These are phyloP conservation scores for Drosophila asahinai DNA, from an alignment of 1,140 invertebrate genomes.

Conservation along the genomic window DNA sequence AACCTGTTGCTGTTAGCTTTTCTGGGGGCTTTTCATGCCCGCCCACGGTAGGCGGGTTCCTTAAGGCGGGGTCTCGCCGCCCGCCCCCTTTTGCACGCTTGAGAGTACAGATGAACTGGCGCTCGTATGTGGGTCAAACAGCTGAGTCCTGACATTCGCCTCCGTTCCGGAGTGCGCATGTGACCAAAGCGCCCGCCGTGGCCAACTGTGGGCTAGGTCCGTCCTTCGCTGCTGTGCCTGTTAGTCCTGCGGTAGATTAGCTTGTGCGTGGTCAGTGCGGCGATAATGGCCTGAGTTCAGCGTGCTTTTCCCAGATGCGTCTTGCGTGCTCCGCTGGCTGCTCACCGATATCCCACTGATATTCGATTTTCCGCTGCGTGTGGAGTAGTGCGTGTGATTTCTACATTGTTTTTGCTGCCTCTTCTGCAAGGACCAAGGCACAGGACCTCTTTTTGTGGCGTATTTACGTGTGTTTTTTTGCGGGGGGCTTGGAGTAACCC, in stretches of 20 bases:
- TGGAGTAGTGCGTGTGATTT: neutral
- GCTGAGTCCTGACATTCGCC: slow-evolving; percentile 46
- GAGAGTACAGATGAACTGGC: slow-evolving; percentile 65
- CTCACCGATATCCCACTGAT: too few species aligned
- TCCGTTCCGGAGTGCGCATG: slow-evolving; percentile 61
- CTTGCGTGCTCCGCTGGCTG: slow-evolving; percentile 5
- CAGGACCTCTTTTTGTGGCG: neutral
- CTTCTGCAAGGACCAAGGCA: too few species aligned
- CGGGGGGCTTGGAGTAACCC: neutral
- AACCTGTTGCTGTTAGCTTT: slow-evolving; percentile 20
- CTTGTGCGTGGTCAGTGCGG: slow-evolving; percentile 71
- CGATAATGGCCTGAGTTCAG: slow-evolving; percentile 26
- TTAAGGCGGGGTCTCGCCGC: slow-evolving; percentile 28
- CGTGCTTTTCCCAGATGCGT: slow-evolving; percentile 17
- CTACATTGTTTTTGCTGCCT: neutral
- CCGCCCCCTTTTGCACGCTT: slow-evolving; percentile 42
- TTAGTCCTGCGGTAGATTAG: slow-evolving; percentile 78
- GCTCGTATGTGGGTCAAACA: slow-evolving; percentile 75
- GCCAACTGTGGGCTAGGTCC: slow-evolving; percentile 46
- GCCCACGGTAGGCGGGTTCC: slow-evolving; percentile 1
- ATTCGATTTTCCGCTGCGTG: neutral
- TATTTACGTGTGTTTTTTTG: slow-evolving; percentile 4
- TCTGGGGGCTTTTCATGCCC: slow-evolving; percentile 23
- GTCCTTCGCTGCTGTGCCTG: slow-evolving; percentile 37
- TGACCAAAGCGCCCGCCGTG: slow-evolving; percentile 54